A percentile compares a stretch with the other conserved stretches of the same genome.
Evolutionary conservation across 2,113 vertebrate species (phyloP).

Genomic region (Ancistrus triradiatus): DNA sequence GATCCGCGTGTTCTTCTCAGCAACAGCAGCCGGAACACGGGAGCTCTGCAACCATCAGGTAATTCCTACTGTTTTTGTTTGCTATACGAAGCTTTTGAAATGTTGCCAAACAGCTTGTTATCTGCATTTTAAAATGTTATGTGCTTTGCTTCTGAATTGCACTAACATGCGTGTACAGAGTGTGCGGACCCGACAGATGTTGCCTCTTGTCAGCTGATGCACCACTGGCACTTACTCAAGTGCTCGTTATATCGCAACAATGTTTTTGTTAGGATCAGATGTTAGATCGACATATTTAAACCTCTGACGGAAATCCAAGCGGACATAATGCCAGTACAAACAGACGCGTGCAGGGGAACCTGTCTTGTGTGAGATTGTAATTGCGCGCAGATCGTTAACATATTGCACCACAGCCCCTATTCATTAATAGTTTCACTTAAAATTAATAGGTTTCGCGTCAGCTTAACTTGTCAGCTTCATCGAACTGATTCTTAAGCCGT

Average conservation of each 20-base stretch:
- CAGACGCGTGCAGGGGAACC: neutral
- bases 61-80: neutral
- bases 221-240: neutral
- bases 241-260: neutral
- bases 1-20: slow-evolving; percentile 2
- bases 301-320: no score
- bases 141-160: neutral
- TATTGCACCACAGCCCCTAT: neutral
- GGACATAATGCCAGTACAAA: no score
- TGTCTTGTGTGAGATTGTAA: neutral
- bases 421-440: neutral
- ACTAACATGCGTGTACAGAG: neutral
- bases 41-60: neutral
- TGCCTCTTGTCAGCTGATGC: slow-evolving; percentile 11
- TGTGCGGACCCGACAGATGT: slow-evolving; percentile 17
- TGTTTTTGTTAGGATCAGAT: neutral
- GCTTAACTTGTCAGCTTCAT: neutral
- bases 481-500: neutral
- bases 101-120: no score
- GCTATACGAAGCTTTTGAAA: neutral
- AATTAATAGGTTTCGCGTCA: neutral
- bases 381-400: neutral
- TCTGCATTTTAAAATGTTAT: neutral
- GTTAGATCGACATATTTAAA: neutral
- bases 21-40: neutral